Evolutionary conservation across 2,888 invertebrate genomes (phyloP).

Genomic region (Abrostola triplasia): DNA sequence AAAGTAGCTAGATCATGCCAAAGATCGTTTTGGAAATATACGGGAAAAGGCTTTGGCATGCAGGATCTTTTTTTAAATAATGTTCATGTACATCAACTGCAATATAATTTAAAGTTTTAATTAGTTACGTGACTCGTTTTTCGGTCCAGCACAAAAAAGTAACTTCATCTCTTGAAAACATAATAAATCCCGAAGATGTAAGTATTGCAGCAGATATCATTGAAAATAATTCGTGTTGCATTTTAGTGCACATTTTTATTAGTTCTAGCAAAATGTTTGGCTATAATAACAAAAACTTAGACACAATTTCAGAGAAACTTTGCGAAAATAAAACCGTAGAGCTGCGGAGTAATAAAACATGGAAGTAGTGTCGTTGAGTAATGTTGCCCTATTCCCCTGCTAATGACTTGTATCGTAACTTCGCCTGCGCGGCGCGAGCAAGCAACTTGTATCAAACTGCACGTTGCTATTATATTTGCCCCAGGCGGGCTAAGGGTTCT

Average conservation of each 20-base stretch:
- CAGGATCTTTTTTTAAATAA: no score
- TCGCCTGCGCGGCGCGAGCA: constrained; percentile 8
- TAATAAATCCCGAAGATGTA: no score
- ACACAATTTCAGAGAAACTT: constrained; percentile 13
- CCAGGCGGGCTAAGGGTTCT: constrained; percentile 20
- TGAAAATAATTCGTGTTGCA: constrained; percentile 8
- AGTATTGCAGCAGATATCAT: background rate
- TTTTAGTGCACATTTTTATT: constrained; percentile 21
- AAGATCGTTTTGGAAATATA: no score
- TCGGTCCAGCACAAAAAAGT: no score
- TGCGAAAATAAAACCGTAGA: constrained; percentile 13
- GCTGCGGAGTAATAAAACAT: constrained; percentile 15
- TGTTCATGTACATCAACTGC: no score
- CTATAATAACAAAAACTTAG: constrained; percentile 16
- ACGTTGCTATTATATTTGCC: constrained; percentile 16
- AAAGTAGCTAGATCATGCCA: no score
- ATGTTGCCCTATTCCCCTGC: constrained; percentile 4
- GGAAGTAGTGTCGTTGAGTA: constrained; percentile 14
- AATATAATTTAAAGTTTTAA: no score
- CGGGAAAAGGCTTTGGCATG: no score
- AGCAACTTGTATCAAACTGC: constrained; percentile 9
- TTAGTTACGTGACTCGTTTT: no score
- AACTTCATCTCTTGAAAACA: no score
- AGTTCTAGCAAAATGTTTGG: constrained; percentile 20
- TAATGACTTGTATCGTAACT: constrained; percentile 20